Percentiles rank a stretch among this genome's conserved stretches.
Evolutionary conservation across 2,113 vertebrate genomes (phyloP).

Genomic region (Rhinopithecus roxellana): DNA sequence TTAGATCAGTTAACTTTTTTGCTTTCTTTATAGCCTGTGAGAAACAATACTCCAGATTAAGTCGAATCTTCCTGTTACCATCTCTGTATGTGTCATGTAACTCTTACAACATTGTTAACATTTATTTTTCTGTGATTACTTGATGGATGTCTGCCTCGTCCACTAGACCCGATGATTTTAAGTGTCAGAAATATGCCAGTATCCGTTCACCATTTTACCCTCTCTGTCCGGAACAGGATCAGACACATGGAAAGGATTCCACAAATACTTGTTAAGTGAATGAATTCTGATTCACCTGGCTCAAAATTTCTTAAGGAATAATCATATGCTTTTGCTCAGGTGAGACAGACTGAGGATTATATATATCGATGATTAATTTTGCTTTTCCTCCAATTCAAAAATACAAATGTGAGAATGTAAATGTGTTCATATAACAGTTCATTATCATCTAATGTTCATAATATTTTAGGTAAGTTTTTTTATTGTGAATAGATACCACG

Average conservation of each 20-base stretch:
- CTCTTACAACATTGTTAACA: too few relatives aligned
- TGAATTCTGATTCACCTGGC: background rate
- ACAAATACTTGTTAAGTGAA: background rate
- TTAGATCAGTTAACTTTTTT: background rate
- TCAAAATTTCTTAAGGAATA: background rate
- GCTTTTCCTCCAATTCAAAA: background rate
- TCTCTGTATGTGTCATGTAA: background rate
- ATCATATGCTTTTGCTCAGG: background rate
- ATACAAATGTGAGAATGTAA: background rate
- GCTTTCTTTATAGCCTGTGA: background rate
- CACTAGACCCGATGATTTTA: background rate
- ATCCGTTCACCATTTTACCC: background rate
- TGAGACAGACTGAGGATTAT: background rate
- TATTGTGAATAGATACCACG: background rate
- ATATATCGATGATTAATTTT: background rate
- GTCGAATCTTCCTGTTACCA: background rate
- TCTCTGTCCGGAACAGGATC: background rate
- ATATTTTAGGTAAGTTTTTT: background rate
- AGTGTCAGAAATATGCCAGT: background rate
- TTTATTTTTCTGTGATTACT: background rate
- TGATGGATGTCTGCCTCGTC: background rate
- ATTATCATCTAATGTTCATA: background rate
- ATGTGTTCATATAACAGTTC: rapidly evolving
- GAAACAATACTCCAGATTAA: background rate
- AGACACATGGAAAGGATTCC: background rate